Percentiles rank a stretch among this genome's conserved stretches.
Evolutionary conservation across 2,888 invertebrate species (phyloP).

Genomic region (Camptogramma bilineatum): DNA sequence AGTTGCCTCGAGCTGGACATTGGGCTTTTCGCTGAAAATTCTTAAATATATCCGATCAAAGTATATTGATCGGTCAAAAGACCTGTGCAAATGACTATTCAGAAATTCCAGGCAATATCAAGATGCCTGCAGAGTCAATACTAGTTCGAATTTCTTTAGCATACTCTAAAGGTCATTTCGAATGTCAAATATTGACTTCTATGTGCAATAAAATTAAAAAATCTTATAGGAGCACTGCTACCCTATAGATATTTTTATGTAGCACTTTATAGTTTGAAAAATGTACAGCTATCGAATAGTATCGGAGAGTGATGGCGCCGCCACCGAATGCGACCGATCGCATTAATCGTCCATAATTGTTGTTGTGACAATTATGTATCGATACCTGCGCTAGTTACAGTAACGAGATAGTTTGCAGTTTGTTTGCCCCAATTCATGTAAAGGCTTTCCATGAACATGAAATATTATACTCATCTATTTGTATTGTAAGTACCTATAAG

Average conservation of each 20-base stretch:
- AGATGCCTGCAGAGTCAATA: not conserved
- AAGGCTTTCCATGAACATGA: not conserved
- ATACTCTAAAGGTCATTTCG: not conserved
- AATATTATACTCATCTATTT: not conserved
- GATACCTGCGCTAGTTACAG: not conserved
- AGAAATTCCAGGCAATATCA: no score
- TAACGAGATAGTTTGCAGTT: not conserved
- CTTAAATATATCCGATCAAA: no score
- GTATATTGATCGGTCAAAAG: no score
- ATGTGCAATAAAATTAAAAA: not conserved
- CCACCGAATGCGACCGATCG: not conserved
- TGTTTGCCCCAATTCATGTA: not conserved
- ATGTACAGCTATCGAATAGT: not conserved
- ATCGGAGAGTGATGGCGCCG: not conserved
- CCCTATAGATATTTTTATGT: not conserved
- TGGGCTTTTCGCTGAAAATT: not conserved
- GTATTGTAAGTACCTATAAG: no score
- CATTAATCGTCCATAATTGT: conserved; percentile 4
- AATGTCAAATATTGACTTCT: not conserved
- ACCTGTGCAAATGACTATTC: no score
- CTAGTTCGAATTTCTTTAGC: not conserved
- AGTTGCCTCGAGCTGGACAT: no score
- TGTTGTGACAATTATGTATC: not conserved
- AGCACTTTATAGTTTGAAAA: not conserved
- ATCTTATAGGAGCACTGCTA: not conserved